Base-by-base conservation (phyloP, 2,113 vertebrate genomes). In the Rhineura floridana region DNA sequence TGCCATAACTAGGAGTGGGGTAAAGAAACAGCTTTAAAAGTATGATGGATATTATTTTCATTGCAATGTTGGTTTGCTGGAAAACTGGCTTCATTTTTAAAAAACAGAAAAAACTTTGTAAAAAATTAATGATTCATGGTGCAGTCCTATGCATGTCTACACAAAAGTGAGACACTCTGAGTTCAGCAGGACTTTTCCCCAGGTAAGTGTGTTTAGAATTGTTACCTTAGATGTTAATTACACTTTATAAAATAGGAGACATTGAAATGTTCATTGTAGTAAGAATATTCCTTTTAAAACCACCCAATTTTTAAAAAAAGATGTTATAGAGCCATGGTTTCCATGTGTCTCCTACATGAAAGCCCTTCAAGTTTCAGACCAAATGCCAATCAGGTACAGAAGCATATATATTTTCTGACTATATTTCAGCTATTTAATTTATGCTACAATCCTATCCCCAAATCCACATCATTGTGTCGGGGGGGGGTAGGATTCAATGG, bases 241-340 rank as follows among this genome's bases (percentile, higher is more conserved):
- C 9, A 91, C 6, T 70, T 85, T 84, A 33, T 12, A 88, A 33
- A 2, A 90, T 87, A 87, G 90, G 42, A 83, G 39, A 89, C 63
- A 77, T 52, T 82, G 28, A 90, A 76, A 87, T 89, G 19, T 88
- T 85, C 81, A 84, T 90, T 28, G 33, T 83, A 80, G 39, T 82
- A 86, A 81, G 0, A 84, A 3, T 7, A 89, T 69, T 69, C 9
- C 15, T n/a, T n/a, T n/a, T 12, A n/a, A 3, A 69, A n/a, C 28
- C 2, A 65, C 5, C 33, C 13, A 33, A 2, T n/a, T 33, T 69
- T 33, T 69, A n/a, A 69, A 69, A 69, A 69, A 69, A n/a, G 9
- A 13, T 69, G 33, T 69, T 33, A n/a, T n/a, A 15, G 67, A n/a
- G 33, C 67, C 33, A 69, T n/a, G 13, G 28, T 69, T 69, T n/a